A percentile compares a stretch with the other conserved stretches of the same genome.
phyloP scores from a whole-genome alignment of 2,113 vertebrate genomes.

The Aramus guarauna region DNA sequence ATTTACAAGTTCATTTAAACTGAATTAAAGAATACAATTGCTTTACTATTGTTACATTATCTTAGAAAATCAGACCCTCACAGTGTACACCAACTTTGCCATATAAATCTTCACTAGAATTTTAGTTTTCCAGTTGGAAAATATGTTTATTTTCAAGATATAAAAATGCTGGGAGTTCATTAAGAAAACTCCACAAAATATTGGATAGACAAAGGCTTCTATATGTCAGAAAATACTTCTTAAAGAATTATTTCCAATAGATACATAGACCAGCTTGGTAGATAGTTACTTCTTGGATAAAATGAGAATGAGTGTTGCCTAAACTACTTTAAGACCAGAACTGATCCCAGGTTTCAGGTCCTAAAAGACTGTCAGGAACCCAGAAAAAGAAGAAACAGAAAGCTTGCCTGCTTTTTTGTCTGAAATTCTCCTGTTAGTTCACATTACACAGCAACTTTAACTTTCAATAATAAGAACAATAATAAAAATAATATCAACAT shows the following conservation, averaged over 20 bases:
- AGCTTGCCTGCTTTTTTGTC: neutral
- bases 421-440: neutral
- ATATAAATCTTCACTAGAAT: neutral
- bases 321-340: neutral
- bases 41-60: neutral
- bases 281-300: neutral
- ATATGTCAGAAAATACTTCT: neutral
- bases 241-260: neutral
- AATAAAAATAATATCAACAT: neutral
- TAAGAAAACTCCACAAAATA: neutral
- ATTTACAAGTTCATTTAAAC: neutral
- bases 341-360: neutral
- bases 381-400: neutral
- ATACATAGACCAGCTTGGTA: neutral
- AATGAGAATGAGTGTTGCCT: neutral
- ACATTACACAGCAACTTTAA: neutral
- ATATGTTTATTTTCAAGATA: neutral
- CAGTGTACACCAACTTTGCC: neutral
- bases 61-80: neutral
- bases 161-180: neutral
- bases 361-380: neutral
- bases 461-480: neutral
- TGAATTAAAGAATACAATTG: neutral
- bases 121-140: neutral
- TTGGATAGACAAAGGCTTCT: neutral